Percentiles rank a stretch among this genome's conserved stretches.
These are phyloP conservation scores for Apeltes quadracus DNA, from an alignment of 2,113 vertebrate species.

Conservation along the genomic window DNA sequence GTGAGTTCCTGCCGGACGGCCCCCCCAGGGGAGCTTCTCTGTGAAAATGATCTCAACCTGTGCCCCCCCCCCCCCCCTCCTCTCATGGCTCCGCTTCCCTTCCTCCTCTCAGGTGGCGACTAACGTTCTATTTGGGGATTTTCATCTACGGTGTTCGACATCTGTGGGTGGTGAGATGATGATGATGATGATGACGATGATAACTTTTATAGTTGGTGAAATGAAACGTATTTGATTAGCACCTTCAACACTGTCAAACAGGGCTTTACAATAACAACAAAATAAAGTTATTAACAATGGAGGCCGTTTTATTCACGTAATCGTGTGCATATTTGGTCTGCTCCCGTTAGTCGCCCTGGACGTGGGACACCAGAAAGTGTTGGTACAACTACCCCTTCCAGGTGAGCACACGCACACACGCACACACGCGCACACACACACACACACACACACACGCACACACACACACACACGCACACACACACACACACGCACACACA, in stretches of 20 bases:
- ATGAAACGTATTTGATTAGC: neutral
- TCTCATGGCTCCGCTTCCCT: neutral
- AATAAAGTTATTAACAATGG: neutral
- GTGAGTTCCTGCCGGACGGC: conserved; percentile 77
- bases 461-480: too few relatives aligned
- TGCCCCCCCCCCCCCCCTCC: too few relatives aligned
- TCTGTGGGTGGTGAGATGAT: conserved; percentile 89
- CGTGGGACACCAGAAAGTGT: conserved; percentile 91
- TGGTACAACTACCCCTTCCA: conserved; percentile 93
- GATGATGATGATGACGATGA: neutral
- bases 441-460: too few relatives aligned
- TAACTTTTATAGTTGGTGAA: neutral
- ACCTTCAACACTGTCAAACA: too few relatives aligned
- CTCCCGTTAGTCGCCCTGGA: conserved; percentile 87
- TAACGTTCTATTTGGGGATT: conserved; percentile 91
- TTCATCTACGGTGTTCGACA: conserved; percentile 89
- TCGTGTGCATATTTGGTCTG: neutral
- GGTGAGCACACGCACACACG: too few relatives aligned
- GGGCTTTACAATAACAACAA: neutral
- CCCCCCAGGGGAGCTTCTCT: neutral
- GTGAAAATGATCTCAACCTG: neutral
- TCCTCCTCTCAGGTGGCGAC: conserved; percentile 88
- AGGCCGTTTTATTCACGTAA: neutral
- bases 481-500: too few relatives aligned
- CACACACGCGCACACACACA: too few relatives aligned